Conservation (phyloP, 2,888 invertebrate genomes). For the Mesorhabditis sp. region DNA sequence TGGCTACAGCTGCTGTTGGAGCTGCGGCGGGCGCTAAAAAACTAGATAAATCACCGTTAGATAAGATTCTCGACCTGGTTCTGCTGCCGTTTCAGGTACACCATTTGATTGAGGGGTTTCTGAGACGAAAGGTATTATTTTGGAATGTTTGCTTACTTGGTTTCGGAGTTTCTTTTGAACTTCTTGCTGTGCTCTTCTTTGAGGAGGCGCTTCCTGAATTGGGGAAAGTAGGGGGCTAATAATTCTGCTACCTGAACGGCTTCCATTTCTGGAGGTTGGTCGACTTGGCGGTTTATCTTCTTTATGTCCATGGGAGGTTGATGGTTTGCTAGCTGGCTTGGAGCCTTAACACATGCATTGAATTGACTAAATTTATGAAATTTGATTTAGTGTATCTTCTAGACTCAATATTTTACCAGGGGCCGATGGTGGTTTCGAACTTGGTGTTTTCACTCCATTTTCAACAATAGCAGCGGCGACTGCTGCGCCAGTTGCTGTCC, state of each 20-base stretch:
- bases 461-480: background rate
- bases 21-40: background rate
- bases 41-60: background rate
- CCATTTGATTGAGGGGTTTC: background rate
- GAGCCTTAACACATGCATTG: background rate
- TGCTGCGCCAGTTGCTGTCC: slow-evolving; percentile 1
- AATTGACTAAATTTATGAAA: background rate
- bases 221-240: background rate
- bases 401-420: background rate
- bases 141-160: background rate
- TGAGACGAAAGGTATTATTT: background rate
- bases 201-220: background rate
- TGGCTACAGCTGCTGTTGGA: background rate
- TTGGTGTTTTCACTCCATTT: background rate
- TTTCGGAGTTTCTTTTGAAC: background rate
- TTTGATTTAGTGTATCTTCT: background rate
- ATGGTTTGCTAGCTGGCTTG: slow-evolving; percentile 12
- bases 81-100: background rate
- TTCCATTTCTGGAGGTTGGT: background rate
- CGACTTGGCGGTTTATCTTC: slow-evolving; percentile 6
- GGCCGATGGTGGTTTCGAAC: slow-evolving; percentile 6
- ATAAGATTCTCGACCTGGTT: background rate
- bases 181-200: background rate
- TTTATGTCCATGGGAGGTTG: slow-evolving; percentile 12
- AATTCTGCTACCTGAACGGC: background rate